Conservation (phyloP, 2,888 invertebrate genomes). For the Noctua pronuba region DNA sequence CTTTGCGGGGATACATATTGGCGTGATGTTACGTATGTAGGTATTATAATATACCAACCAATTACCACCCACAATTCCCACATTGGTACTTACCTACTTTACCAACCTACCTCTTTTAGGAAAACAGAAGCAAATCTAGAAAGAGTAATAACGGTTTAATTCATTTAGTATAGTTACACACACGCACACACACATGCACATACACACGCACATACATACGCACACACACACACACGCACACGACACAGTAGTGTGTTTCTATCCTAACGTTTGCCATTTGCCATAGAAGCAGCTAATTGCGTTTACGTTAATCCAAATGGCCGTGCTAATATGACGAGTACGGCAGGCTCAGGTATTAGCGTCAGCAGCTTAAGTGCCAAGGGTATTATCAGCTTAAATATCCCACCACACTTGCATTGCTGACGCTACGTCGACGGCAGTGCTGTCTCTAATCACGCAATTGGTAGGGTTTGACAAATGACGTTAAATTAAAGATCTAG, state of each 20-base stretch:
- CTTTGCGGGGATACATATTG: too few species aligned
- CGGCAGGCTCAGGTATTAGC: constrained; percentile 11
- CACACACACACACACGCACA: background rate
- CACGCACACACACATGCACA: too few species aligned
- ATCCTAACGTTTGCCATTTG: background rate
- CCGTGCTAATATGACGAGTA: constrained; percentile 6
- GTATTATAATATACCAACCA: background rate
- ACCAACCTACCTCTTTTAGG: background rate
- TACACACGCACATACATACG: too few species aligned
- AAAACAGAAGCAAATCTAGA: background rate
- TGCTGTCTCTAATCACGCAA: background rate
- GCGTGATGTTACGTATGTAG: too few species aligned
- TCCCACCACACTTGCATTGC: background rate
- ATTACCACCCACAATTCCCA: background rate
- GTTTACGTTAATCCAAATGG: constrained; percentile 25
- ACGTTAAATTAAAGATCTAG: background rate
- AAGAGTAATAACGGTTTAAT: too few species aligned
- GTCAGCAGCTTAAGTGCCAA: constrained; percentile 13
- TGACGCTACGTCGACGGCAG: background rate
- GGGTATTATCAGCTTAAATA: constrained; percentile 37
- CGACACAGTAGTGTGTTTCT: background rate
- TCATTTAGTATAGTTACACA: too few species aligned
- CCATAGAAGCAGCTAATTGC: background rate
- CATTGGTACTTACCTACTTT: background rate
- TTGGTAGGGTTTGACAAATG: background rate